Evolutionary conservation across 1,140 invertebrate species (phyloP), one percentile per base, ranked within the genome.

Genomic region (Adelges cooleyi): DNA sequence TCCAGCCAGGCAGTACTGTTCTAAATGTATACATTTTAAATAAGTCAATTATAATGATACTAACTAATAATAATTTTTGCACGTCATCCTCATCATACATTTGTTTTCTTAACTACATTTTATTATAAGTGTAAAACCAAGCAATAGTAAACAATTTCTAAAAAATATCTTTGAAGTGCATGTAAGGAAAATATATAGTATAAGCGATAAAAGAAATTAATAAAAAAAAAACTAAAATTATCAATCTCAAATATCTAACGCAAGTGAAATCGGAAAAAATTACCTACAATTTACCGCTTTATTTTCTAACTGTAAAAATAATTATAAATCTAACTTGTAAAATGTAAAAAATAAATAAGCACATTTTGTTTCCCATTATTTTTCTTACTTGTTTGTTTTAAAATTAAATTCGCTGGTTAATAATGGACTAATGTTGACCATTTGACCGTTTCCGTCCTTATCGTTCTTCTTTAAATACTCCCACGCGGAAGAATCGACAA

Each of bases 1-100:
- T 81, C 84, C 84, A 86, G 1, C 75, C 70, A 2, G 83, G 83
- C 23, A 73, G 68, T 65, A 78, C 74, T 5, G 75, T 76, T 51
- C 70, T 75, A 67, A 40, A 69, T 54, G 23, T 42, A 53, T 44
- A 42, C 0, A 50, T 46, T 15, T 66, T 27, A 27, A 54, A n/a
- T 48, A n/a, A 48, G 25, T n/a, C n/a, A n/a, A n/a, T n/a, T n/a
- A n/a, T 10, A n/a, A 22, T 9, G 33, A 10, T 15, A 59, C 9
- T 49, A n/a, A 11, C 13, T 49, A 9, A 9, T n/a, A n/a, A n/a
- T 9, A 18, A 49, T n/a, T 8, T 49, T n/a, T 49, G 20, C 20
- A 5, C 9, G 8, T 25, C 15, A 23, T 10, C 9, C 8, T 51
- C 27, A 22, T 17, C 8, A 51, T 40, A 40, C 9, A 9, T 9